A percentile compares a stretch with the other conserved stretches of the same genome.
Conservation (phyloP, 2,113 vertebrate species). For the Orcinus orca region DNA sequence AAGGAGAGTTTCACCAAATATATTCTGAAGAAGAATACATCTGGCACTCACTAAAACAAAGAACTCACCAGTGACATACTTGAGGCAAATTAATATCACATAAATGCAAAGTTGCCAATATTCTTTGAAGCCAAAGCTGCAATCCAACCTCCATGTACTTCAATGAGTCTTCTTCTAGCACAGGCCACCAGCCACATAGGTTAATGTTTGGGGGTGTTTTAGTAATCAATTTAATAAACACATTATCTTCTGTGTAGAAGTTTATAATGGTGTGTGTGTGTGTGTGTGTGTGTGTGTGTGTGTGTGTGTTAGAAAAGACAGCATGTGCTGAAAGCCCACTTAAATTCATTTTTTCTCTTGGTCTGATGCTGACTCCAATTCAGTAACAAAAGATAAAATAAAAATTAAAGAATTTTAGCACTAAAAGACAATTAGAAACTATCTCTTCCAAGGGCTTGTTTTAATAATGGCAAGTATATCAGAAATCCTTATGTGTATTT, state of each 20-base stretch:
- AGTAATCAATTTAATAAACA: constrained; percentile 10
- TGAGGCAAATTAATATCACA: constrained; percentile 53
- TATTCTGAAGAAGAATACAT: constrained; percentile 67
- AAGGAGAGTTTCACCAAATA: constrained; percentile 56
- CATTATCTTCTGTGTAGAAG: neutral
- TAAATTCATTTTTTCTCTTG: constrained; percentile 7
- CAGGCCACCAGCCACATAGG: neutral
- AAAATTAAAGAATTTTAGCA: constrained; percentile 36
- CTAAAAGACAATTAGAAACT: neutral
- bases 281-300: neutral
- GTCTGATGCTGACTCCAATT: constrained; percentile 37
- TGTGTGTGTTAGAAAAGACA: neutral
- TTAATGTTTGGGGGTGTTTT: constrained; percentile 7
- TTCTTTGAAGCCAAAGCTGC: constrained; percentile 38
- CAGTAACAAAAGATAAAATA: neutral
- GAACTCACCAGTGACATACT: constrained; percentile 55
- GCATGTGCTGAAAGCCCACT: neutral
- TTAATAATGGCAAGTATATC: constrained; percentile 20
- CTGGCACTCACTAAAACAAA: constrained; percentile 68
- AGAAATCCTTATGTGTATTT: constrained; percentile 8
- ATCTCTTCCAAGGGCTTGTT: neutral
- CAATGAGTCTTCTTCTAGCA: neutral
- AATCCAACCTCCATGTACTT: neutral
- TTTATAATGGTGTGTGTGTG: neutral
- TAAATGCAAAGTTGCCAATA: constrained; percentile 18